Percentiles rank a stretch among this genome's conserved stretches.
These are phyloP conservation scores for Camponotus fellah DNA, from an alignment of 2,888 invertebrate species.

Conservation along the genomic window DNA sequence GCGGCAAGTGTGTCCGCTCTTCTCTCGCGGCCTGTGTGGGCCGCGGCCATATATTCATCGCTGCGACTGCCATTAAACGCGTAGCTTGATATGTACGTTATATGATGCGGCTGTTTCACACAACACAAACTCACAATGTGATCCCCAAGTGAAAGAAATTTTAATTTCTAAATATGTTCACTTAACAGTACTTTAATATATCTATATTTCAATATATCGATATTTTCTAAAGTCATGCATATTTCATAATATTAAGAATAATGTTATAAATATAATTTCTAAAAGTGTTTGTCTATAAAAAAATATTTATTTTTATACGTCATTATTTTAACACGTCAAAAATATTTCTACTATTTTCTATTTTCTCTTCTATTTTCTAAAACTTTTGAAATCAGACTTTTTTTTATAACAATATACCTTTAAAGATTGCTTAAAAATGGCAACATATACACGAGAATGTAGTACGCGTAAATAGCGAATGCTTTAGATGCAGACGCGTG, in stretches of 20 bases:
- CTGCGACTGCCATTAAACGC: slow-evolving; percentile 72
- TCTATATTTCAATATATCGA: background rate
- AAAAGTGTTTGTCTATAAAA: background rate
- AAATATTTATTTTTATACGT: background rate
- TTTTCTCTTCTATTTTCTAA: too few species aligned
- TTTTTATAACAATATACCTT: background rate
- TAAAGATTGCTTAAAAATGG: background rate
- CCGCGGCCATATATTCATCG: slow-evolving; percentile 74
- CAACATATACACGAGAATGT: too few species aligned
- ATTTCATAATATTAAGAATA: background rate
- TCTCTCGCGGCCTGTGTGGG: slow-evolving; percentile 75
- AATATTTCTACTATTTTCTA: background rate
- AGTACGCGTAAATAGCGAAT: background rate
- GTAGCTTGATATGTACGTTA: slow-evolving; percentile 69
- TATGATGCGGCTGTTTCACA: slow-evolving; percentile 64
- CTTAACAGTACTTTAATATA: background rate
- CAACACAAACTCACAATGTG: background rate
- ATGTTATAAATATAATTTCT: background rate
- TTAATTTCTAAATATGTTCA: background rate
- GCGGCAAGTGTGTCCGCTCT: slow-evolving; percentile 72
- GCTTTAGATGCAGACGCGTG: slow-evolving; percentile 28
- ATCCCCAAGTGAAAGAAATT: background rate
- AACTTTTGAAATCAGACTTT: background rate
- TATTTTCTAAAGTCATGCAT: background rate
- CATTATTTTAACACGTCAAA: background rate